Evolutionary conservation across 2,888 invertebrate genomes (phyloP).

Genomic region (Latrodectus elegans): DNA sequence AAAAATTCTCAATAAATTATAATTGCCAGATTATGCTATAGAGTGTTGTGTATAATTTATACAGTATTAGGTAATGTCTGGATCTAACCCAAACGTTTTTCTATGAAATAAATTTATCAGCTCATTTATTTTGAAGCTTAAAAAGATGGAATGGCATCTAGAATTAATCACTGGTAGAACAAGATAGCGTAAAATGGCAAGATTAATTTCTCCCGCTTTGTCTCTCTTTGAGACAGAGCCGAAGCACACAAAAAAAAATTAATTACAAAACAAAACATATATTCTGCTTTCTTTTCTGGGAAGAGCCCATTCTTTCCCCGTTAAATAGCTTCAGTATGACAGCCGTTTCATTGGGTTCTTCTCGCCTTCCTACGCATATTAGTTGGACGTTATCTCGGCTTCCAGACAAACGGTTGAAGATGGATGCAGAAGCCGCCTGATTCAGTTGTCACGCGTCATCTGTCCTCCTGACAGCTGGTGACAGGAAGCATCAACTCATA

Average conservation of each 20-base stretch:
- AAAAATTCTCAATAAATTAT: too few species aligned
- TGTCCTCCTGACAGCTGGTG: background rate
- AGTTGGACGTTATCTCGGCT: conserved; percentile 27
- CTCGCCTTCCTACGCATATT: conserved; percentile 33
- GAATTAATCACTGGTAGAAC: too few species aligned
- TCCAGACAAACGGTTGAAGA: conserved; percentile 29
- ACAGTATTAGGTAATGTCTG: too few species aligned
- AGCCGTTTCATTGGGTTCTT: conserved; percentile 33
- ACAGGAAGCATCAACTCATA: background rate
- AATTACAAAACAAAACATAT: conserved; percentile 1
- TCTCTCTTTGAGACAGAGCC: background rate
- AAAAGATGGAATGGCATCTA: too few species aligned
- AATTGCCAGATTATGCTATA: too few species aligned
- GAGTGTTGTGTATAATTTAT: too few species aligned
- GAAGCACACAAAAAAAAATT: background rate
- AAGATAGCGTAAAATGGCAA: too few species aligned
- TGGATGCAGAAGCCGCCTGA: conserved; percentile 20
- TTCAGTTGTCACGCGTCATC: conserved; percentile 17
- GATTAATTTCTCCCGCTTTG: too few species aligned
- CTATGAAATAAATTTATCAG: too few species aligned
- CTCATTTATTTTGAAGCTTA: too few species aligned
- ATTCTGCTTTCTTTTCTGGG: background rate
- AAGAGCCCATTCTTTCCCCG: conserved; percentile 8
- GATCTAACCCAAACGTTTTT: too few species aligned
- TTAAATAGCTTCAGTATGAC: conserved; percentile 8